A percentile compares a stretch with the other conserved stretches of the same genome.
These are phyloP conservation scores for Bos javanicus DNA, from an alignment of 2,113 vertebrate genomes.

Conservation along the genomic window DNA sequence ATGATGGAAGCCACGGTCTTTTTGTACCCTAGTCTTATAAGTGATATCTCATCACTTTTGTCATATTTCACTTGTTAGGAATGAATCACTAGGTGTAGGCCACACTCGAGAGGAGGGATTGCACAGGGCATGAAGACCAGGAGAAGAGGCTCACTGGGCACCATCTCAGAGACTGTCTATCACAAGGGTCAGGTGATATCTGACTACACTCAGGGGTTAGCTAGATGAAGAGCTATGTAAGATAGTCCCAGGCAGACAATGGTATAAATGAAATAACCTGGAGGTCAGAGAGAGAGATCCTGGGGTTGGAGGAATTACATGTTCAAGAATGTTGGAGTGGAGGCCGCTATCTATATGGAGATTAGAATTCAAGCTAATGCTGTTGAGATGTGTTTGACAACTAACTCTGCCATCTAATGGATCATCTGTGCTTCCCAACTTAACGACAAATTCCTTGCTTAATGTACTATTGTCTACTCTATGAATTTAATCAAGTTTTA, in stretches of 20 bases:
- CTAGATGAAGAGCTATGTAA: not conserved
- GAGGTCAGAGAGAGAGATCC: not conserved
- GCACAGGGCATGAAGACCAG: not conserved
- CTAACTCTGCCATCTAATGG: not conserved
- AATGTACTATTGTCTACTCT: not conserved
- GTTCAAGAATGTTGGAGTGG: not conserved
- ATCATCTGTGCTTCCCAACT: not conserved
- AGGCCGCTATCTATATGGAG: not conserved
- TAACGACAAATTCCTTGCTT: not conserved
- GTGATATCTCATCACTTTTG: not conserved
- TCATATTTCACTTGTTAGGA: not conserved
- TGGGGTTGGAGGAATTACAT: not conserved
- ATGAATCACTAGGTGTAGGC: not conserved
- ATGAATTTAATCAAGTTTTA: not conserved
- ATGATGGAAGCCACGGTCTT: not conserved
- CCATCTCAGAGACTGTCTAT: not conserved
- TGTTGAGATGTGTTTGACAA: not conserved
- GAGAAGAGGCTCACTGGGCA: not conserved
- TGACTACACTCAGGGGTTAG: not conserved
- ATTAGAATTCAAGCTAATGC: not conserved
- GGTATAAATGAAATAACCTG: not conserved
- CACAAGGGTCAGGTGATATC: not conserved
- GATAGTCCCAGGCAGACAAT: not conserved
- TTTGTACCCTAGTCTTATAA: not conserved
- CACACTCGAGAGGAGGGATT: not conserved